Base-by-base conservation (phyloP, 2,888 invertebrate species). In the Troglohyphantes excavatus region DNA sequence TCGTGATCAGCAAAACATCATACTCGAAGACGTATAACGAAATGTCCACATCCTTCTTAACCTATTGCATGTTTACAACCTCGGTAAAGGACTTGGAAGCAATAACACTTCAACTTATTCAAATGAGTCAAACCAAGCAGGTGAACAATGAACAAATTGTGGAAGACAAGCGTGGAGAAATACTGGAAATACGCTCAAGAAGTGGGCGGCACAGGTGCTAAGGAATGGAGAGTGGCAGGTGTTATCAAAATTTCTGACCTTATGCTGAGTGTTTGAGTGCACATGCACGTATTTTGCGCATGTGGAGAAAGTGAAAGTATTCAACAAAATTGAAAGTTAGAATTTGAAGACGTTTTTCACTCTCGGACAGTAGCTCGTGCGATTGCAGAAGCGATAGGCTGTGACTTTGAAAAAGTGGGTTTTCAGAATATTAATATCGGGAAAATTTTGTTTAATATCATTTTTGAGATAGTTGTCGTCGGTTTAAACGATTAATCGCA, bases 101-200 rank as follows among this genome's bases (percentile, higher is more conserved):
- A 53, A 53, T n/a, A 53, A n/a, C n/a, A 53, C n/a, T 53, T 53
- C 53, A n/a, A n/a, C 17, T 17, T 65, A 65, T 65, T 65, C 65
- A 26, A 65, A 65, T 65, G 39, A 70, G 70, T 6, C 5, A 9
- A 19, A 33, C n/a, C 11, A 26, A 46, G 46, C 46, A 46, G 73
- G 73, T 73, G 53, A 73, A 73, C 73, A 73, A 73, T 46, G 73
- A 73, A 7, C 11, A 46, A 26, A 72, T 53, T 19, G 33, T 33
- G n/a, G 46, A 6, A 13, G n/a, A 53, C n/a, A 53, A 53, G 53
- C 33, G 53, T 53, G n/a, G 39, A 0, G 39, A n/a, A n/a, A 39
- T 39, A 7, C 9, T 39, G 39, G 39, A 53, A 53, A 53, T 53
- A 13, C 33, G 33, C 53, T 53, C n/a, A 53, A 1, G 17, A 13